Conservation (phyloP, 1,140 invertebrate species). For the Popillia japonica region DNA sequence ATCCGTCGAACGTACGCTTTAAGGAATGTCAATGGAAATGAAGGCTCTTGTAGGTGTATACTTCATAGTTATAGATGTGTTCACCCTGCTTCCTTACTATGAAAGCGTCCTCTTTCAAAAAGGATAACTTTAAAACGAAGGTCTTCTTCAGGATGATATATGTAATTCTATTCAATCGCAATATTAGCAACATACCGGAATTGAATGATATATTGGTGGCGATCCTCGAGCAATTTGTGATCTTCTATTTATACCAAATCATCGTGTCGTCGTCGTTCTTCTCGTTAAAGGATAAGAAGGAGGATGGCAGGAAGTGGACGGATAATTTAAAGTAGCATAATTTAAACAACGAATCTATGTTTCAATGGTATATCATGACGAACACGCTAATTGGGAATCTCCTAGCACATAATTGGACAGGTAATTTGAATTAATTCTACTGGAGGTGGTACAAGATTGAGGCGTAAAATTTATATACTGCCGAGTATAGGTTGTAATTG, state of each 20-base stretch:
- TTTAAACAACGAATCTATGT: neutral
- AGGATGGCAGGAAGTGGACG: too few species aligned
- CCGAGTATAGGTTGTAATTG: too few species aligned
- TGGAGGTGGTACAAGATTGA: too few species aligned
- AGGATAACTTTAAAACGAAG: conserved; percentile 11
- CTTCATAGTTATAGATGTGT: neutral
- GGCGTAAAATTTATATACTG: too few species aligned
- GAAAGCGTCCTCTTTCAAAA: neutral
- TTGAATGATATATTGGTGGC: conserved; percentile 1
- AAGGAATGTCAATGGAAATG: too few species aligned
- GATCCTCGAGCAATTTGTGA: too few species aligned
- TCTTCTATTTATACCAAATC: too few species aligned
- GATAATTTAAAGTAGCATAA: too few species aligned
- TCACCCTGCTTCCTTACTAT: conserved; percentile 23
- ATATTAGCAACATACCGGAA: neutral
- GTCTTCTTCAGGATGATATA: neutral
- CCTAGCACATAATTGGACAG: conserved; percentile 25
- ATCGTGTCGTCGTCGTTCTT: neutral
- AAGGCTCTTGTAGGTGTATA: too few species aligned
- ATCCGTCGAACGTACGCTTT: too few species aligned
- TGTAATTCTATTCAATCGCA: neutral
- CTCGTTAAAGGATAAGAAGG: neutral
- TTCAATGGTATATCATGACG: conserved; percentile 16
- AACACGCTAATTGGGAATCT: neutral
- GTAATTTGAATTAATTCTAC: too few species aligned